phyloP scores from a whole-genome alignment of 2,888 invertebrate genomes.

The Lasioglossum lativentre region DNA sequence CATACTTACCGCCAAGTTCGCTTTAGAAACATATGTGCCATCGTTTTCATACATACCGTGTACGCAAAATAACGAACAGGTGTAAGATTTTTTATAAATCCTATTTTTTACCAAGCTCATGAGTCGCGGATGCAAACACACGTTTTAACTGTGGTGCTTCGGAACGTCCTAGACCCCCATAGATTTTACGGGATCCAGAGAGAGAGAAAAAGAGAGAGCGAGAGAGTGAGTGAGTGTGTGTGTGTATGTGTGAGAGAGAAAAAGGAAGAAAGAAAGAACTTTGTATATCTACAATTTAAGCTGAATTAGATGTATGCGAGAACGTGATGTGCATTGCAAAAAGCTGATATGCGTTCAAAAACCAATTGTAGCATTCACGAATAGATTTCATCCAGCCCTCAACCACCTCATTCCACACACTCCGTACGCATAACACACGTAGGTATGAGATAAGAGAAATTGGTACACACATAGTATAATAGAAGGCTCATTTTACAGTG shows the following conservation, averaged over 20 bases:
- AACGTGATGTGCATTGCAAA: slow-evolving; percentile 41
- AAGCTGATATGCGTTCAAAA: slow-evolving; percentile 36
- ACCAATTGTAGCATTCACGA: slow-evolving; percentile 41
- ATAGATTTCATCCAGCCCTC: slow-evolving; percentile 15
- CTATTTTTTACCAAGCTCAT: slow-evolving; percentile 74
- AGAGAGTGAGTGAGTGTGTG: not conserved
- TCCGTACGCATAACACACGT: not conserved
- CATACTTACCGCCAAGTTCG: slow-evolving; percentile 65
- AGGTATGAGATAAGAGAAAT: slow-evolving; percentile 36
- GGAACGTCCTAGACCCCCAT: slow-evolving; percentile 54
- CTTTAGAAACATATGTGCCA: slow-evolving; percentile 77
- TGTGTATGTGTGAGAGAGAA: not conserved
- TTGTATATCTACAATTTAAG: slow-evolving; percentile 59
- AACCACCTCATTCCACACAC: not conserved
- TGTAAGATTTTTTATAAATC: slow-evolving; percentile 76
- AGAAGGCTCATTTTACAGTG: slow-evolving; percentile 36
- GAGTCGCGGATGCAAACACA: slow-evolving; percentile 46
- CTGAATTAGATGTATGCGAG: slow-evolving; percentile 49
- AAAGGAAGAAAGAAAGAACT: slow-evolving; percentile 23
- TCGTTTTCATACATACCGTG: slow-evolving; percentile 75
- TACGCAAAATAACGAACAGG: slow-evolving; percentile 68
- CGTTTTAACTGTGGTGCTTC: slow-evolving; percentile 60
- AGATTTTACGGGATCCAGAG: slow-evolving; percentile 53
- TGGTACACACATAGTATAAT: slow-evolving; percentile 27
- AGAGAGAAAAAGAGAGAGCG: not conserved